Percentiles rank a stretch among this genome's conserved stretches.
phyloP scores from a whole-genome alignment of 2,113 vertebrate genomes.

The Dromaius novaehollandiae region DNA sequence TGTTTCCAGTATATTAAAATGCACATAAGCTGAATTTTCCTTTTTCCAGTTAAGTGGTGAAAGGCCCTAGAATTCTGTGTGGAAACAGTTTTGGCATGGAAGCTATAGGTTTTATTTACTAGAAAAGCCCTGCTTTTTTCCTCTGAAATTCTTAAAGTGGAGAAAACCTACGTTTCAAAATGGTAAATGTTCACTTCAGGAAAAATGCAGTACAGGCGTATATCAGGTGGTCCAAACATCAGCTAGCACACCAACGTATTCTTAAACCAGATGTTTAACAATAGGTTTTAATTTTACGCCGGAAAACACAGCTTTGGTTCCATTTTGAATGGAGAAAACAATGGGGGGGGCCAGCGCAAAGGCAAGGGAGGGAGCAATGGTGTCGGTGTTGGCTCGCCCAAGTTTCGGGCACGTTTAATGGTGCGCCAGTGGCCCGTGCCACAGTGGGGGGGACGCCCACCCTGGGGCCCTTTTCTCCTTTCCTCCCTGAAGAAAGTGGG shows the following conservation, averaged over 20 bases:
- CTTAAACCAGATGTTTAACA: background rate
- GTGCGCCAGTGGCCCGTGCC: background rate
- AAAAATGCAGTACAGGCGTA: rapidly evolving
- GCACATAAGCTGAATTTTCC: background rate
- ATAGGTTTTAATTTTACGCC: background rate
- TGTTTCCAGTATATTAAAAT: background rate
- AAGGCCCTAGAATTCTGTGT: background rate
- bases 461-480: background rate
- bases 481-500: background rate
- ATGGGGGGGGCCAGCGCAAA: rapidly evolving
- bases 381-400: rapidly evolving
- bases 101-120: background rate
- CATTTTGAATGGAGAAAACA: background rate
- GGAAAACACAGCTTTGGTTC: background rate
- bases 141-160: background rate
- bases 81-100: background rate
- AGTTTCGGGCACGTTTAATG: background rate
- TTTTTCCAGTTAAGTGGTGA: background rate
- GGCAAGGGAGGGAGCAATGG: background rate
- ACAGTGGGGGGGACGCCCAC: too few relatives aligned
- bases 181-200: background rate
- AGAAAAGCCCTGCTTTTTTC: background rate
- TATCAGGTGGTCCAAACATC: background rate
- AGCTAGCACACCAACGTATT: background rate
- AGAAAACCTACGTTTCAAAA: background rate